phyloP scores from a whole-genome alignment of 2,888 invertebrate species.

The Achlya flavicornis region DNA sequence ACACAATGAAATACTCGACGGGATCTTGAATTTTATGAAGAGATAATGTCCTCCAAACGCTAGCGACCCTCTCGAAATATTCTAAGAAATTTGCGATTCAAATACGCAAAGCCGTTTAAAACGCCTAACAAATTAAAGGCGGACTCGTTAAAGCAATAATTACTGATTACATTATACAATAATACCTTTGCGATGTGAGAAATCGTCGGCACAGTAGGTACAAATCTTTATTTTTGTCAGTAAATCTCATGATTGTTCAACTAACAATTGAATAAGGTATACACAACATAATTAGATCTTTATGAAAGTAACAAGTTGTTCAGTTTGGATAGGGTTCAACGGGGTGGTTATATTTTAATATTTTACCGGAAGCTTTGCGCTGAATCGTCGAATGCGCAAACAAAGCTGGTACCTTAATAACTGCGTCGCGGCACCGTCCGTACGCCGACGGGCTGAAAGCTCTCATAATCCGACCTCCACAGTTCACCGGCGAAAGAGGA shows the following conservation, averaged over 20 bases:
- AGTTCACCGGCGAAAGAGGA: slow-evolving; percentile 50
- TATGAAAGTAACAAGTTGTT: slow-evolving; percentile 41
- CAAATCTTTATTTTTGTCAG: background rate
- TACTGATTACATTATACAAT: slow-evolving; percentile 81
- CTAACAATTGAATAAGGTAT: background rate
- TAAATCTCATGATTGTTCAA: background rate
- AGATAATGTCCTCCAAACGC: slow-evolving; percentile 81
- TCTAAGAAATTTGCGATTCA: slow-evolving; percentile 84
- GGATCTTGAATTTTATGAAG: slow-evolving; percentile 82
- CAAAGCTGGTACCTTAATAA: slow-evolving; percentile 75
- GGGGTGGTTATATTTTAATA: slow-evolving; percentile 69
- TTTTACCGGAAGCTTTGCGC: slow-evolving; percentile 69
- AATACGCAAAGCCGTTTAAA: slow-evolving; percentile 83
- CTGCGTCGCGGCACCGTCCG: slow-evolving; percentile 59
- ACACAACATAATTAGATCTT: background rate
- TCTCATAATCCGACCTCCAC: slow-evolving; percentile 68
- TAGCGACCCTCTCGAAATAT: slow-evolving; percentile 81
- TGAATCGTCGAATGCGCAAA: slow-evolving; percentile 73
- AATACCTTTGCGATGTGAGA: slow-evolving; percentile 55
- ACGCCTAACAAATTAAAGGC: slow-evolving; percentile 84
- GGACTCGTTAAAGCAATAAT: slow-evolving; percentile 82
- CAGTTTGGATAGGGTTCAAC: slow-evolving; percentile 43
- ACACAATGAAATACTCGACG: slow-evolving; percentile 75
- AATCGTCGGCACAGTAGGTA: slow-evolving; percentile 16
- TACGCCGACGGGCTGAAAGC: slow-evolving; percentile 55